phyloP scores from a whole-genome alignment of 2,113 vertebrate species.

The Cynocephalus volans region DNA sequence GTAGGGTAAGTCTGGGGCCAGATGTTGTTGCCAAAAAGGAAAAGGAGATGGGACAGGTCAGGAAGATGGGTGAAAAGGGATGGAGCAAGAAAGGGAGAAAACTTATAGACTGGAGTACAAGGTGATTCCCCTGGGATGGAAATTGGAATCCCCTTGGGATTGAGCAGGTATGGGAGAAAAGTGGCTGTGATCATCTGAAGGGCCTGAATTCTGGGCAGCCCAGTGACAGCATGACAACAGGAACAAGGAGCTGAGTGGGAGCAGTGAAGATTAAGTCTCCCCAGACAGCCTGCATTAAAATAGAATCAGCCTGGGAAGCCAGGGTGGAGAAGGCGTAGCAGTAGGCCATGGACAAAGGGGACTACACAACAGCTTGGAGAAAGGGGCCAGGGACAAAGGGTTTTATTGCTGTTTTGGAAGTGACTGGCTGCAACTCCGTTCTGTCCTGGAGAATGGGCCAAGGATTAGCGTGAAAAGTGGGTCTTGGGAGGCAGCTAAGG shows the following conservation, averaged over 20 bases:
- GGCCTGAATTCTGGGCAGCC: not conserved
- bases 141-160: not conserved
- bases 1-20: not conserved
- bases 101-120: not conserved
- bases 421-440: not conserved
- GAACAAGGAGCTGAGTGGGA: not conserved
- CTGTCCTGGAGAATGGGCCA: not conserved
- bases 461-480: not conserved
- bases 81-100: not conserved
- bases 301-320: not conserved
- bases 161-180: not conserved
- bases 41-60: not conserved
- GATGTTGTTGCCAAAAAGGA: not conserved
- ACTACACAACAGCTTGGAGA: not conserved
- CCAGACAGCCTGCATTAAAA: no score
- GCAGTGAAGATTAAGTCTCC: not conserved
- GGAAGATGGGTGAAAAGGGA: not conserved
- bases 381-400: accelerated
- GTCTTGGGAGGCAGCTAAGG: not conserved
- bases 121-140: not conserved
- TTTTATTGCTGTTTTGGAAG: not conserved
- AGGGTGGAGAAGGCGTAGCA: not conserved
- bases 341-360: not conserved
- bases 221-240: not conserved
- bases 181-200: not conserved